Percentiles rank a stretch among this genome's conserved stretches.
Conservation (phyloP, 2,797 vertebrate species). For the Ataeniobius toweri region DNA sequence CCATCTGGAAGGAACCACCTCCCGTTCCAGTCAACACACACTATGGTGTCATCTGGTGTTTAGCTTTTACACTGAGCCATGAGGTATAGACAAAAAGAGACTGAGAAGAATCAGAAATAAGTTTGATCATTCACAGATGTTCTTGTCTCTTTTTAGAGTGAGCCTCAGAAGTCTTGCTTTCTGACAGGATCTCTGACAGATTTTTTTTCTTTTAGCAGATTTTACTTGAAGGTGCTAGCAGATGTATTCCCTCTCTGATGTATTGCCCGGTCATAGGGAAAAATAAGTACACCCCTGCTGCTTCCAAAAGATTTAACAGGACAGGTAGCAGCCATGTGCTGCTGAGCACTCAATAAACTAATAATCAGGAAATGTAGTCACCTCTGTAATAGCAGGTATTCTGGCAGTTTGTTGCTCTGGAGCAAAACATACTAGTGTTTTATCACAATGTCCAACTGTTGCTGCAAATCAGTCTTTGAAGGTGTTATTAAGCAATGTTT, state of each 20-base stretch:
- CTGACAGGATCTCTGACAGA: neutral
- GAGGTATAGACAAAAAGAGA: constrained; percentile 20
- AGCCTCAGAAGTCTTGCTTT: neutral
- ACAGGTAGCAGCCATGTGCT: neutral
- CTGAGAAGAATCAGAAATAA: constrained; percentile 16
- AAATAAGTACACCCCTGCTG: neutral
- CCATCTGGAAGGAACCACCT: constrained; percentile 42
- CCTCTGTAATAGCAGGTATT: too few relatives aligned
- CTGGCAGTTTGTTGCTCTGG: too few relatives aligned
- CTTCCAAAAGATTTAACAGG: neutral
- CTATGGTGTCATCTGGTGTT: constrained; percentile 40
- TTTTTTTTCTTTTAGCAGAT: neutral
- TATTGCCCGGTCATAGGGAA: neutral
- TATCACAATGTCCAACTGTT: neutral
- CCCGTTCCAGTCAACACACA: constrained; percentile 5
- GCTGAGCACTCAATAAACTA: neutral
- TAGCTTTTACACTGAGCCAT: constrained; percentile 27
- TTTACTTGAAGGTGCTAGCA: neutral
- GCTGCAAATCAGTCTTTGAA: neutral
- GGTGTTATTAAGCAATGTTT: neutral
- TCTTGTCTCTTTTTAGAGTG: neutral
- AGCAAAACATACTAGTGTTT: neutral
- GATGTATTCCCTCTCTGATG: neutral
- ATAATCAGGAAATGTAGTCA: neutral
- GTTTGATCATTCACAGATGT: neutral